phyloP scores from a whole-genome alignment of 2,113 vertebrate species.

The Pithys albifrons region DNA sequence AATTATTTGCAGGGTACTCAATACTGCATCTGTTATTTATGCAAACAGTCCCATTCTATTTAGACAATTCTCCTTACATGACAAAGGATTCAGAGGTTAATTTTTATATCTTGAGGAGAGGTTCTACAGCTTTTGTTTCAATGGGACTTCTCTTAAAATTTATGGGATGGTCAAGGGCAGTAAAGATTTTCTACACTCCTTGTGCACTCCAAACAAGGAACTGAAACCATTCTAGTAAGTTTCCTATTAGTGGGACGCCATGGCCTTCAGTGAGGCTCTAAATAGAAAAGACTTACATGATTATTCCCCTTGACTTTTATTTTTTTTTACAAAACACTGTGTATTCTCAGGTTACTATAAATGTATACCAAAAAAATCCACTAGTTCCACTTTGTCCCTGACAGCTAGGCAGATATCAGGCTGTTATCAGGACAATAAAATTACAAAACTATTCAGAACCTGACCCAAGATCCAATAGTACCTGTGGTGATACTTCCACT shows the following conservation, averaged over 20 bases:
- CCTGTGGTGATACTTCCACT: neutral
- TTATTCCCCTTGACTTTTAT: neutral
- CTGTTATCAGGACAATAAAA: neutral
- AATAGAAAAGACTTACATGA: fast-evolving
- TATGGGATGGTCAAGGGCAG: neutral
- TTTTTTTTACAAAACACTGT: neutral
- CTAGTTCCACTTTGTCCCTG: neutral
- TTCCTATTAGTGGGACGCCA: fast-evolving
- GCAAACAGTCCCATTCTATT: neutral
- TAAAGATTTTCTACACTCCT: neutral
- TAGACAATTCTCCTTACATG: neutral
- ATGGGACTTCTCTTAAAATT: neutral
- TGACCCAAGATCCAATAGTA: neutral
- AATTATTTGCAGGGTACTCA: neutral
- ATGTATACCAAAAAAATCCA: neutral
- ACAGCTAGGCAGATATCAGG: neutral
- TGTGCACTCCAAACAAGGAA: neutral
- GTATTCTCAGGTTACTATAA: neutral
- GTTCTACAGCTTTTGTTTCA: neutral
- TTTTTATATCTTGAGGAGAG: neutral
- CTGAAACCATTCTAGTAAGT: neutral
- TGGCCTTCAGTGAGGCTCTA: neutral
- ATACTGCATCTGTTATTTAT: neutral
- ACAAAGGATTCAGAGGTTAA: neutral
- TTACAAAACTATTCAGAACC: neutral